phyloP scores from a whole-genome alignment of 2,888 invertebrate species.

The Chydorus sphaericus region DNA sequence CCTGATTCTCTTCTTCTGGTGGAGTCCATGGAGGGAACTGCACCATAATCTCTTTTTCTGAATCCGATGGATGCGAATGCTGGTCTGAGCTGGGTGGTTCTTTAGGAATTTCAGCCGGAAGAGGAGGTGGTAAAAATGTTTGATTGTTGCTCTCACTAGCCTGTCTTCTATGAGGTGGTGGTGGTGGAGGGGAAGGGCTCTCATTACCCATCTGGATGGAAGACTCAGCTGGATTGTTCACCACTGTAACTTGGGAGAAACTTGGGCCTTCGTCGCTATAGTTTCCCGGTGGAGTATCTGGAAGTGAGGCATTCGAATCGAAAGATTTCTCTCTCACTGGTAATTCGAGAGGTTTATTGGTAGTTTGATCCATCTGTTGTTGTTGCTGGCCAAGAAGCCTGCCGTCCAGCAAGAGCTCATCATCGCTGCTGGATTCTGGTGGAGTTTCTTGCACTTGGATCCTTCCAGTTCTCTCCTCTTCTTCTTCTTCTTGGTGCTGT shows the following conservation, averaged over 20 bases:
- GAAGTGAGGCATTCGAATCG: conserved; percentile 67
- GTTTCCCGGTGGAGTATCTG: conserved; percentile 56
- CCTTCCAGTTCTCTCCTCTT: conserved; percentile 2
- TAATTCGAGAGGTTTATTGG: too few species aligned
- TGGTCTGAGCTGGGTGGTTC: not conserved
- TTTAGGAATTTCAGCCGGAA: not conserved
- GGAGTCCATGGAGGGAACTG: conserved; percentile 42
- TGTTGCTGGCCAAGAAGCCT: too few species aligned
- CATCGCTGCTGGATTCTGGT: not conserved
- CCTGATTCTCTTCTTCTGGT: too few species aligned
- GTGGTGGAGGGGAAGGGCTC: not conserved
- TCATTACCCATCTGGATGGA: not conserved
- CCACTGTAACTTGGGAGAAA: conserved; percentile 71
- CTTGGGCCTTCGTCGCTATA: conserved; percentile 81
- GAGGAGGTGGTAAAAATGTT: not conserved
- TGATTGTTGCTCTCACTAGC: too few species aligned
- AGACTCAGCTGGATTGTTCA: conserved; percentile 26
- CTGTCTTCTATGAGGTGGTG: too few species aligned
- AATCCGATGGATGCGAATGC: not conserved
- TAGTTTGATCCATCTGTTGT: too few species aligned
- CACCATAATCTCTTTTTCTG: conserved; percentile 53
- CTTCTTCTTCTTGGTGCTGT: not conserved
- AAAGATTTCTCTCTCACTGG: conserved; percentile 40
- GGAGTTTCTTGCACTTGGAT: conserved; percentile 12
- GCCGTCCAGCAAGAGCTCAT: too few species aligned